Conservation (phyloP, 2,888 invertebrate species). For the Tanypteryx hageni region DNA sequence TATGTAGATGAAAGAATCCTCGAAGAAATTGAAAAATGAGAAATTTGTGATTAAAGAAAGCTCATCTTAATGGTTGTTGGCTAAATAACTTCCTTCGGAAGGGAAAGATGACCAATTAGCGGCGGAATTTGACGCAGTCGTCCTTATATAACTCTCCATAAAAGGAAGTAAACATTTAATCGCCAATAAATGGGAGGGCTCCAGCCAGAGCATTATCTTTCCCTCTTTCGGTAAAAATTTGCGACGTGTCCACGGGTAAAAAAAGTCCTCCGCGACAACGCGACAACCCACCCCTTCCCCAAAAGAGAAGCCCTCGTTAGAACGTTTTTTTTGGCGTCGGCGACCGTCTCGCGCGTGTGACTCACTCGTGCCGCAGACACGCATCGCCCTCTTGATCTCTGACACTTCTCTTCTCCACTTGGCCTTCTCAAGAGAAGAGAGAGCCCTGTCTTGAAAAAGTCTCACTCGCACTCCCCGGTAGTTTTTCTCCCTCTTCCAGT, state of each 20-base stretch:
- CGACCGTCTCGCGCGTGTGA: slow-evolving; percentile 15
- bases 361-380: background rate
- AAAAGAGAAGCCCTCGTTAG: background rate
- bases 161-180: too few species aligned
- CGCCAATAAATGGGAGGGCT: too few species aligned
- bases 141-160: too few species aligned
- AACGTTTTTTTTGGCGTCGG: background rate
- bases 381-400: background rate
- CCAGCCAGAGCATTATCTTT: too few species aligned
- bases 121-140: too few species aligned
- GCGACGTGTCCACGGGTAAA: background rate
- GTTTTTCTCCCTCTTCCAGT: background rate
- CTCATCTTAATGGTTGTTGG: too few species aligned
- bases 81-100: too few species aligned
- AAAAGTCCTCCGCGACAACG: background rate
- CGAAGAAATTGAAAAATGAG: too few species aligned
- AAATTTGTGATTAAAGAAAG: too few species aligned
- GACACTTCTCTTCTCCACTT: background rate
- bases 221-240: too few species aligned
- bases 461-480: background rate
- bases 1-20: too few species aligned
- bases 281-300: background rate
- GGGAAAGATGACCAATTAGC: too few species aligned
- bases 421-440: background rate
- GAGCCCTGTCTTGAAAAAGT: background rate